Evolutionary conservation across 1,140 invertebrate genomes (phyloP), one percentile per base, ranked within the genome.

Genomic region (Macrotrachela quadricornifera): DNA sequence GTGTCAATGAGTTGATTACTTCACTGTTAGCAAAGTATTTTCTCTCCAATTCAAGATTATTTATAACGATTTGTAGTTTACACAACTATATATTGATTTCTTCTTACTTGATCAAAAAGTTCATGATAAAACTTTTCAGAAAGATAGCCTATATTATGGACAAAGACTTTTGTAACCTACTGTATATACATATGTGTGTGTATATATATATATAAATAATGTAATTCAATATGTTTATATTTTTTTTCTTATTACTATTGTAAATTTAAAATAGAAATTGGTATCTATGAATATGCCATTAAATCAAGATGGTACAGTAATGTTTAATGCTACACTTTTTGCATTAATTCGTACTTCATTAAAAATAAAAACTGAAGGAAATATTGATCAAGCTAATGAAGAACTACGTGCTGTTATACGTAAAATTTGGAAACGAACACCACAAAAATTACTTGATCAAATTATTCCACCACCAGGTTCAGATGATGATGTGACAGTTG

Each of bases 241-340:
- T n/a, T 36, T 37, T 13, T 50, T 14, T 50, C 14, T 38, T 4
- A n/a, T 2, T 18, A 37, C 36, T 14, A 21, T n/a, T 6, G 46
- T 3, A 43, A 10, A 16, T 44, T 50, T n/a, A 6, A n/a, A 30
- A 39, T 66, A 84, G 79, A 77, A 88, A 59, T 74, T 99, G 21
- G 94, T 99, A 12, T 92, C 90, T 6, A 99, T 99, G 94, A 99
- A 99, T 65, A 99, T 99, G 94, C 94, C 94, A 1, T 72, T 99
- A 41, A 99, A 99, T 64, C 91, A 85, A 57, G 94, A 99, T 70
- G 94, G 94, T 14, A 99, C 94, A 0, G 94, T 99, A 1, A 79
- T 94, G 61, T 99, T 99, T 68, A 99, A 99, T 71, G 92, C 94
- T 0, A 99, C 94, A 0, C 73, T 99, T 14, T 99, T 99, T 71